Evolutionary conservation across 1,140 invertebrate species (phyloP).

Genomic region (Listronotus oregonensis): DNA sequence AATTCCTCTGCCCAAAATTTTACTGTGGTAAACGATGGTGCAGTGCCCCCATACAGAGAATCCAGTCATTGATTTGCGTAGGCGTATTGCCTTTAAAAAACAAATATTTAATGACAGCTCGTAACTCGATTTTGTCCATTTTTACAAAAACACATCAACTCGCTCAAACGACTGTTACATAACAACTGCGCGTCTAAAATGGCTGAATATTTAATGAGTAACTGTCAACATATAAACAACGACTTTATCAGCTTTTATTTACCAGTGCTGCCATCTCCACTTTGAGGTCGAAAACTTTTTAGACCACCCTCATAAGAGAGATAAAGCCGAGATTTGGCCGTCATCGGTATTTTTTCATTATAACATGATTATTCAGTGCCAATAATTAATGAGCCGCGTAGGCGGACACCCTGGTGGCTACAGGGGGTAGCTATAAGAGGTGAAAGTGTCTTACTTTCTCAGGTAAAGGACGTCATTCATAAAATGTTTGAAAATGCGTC

Average conservation of each 20-base stretch:
- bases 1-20: slow-evolving; percentile 49
- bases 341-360: too few species aligned
- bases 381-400: too few species aligned
- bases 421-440: too few species aligned
- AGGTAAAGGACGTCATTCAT: too few species aligned
- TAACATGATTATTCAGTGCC: too few species aligned
- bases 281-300: slow-evolving; percentile 14
- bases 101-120: slow-evolving; percentile 35
- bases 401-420: too few species aligned
- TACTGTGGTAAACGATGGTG: slow-evolving; percentile 48
- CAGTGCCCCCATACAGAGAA: too few species aligned
- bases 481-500: too few species aligned
- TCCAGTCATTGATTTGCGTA: slow-evolving; percentile 38
- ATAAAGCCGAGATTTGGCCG: too few species aligned
- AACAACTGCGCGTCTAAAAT: too few species aligned
- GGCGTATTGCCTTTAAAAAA: slow-evolving; percentile 44
- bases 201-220: slow-evolving; percentile 16
- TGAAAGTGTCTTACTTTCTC: too few species aligned
- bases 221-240: not conserved
- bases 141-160: slow-evolving; percentile 34
- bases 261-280: slow-evolving; percentile 6
- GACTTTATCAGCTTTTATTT: slow-evolving; percentile 9
- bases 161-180: slow-evolving; percentile 14
- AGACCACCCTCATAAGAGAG: slow-evolving; percentile 15
- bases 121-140: slow-evolving; percentile 39